Base-by-base conservation (phyloP, 2,113 vertebrate species). In the Sarotherodon lohbergeri region DNA sequence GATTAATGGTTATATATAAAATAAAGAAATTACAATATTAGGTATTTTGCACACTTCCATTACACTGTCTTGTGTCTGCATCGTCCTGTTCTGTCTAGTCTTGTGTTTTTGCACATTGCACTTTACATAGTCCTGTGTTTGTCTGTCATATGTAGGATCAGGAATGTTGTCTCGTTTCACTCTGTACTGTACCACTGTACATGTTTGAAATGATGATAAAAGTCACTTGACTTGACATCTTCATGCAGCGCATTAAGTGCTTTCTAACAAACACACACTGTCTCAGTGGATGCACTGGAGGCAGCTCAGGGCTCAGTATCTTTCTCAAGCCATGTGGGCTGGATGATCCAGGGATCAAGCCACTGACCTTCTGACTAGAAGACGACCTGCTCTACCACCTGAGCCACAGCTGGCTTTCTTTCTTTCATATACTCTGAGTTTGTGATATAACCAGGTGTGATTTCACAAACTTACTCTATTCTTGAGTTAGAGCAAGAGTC, bases 1-100 rank as follows among this genome's bases (percentile, higher is more conserved):
- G 34, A 1, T 66, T n/a, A 39, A 19, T 0, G 34, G 17, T 39
- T 0, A 66, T 39, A 39, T 39, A 39, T 66, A 0, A 13, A n/a
- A 66, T 3, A 0, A 66, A 66, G 34, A 66, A 39, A 66, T 39
- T 39, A n/a, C 10, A 66, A 39, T 39, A 36, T 0, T 66, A 36
- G 1, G 2, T 7, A 0, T 66, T 66, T 66, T n/a, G 17, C 32
- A 66, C 61, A 0, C 32, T n/a, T 61, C 29, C 9, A 61, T 61
- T 63, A 6, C 29, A 39, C 36, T 39, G 9, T 39, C 36, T 32
- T 36, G 10, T 63, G 61, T 39, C 36, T 36, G 36, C 3, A 39
- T 4, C 36, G 36, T 39, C 9, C 8, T 39, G 36, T 39, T 9
- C 36, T 39, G 8, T 39, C 36, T 9, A 29, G 36, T 66, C 10